phyloP scores from a whole-genome alignment of 2,888 invertebrate genomes.

The Epinotia brunnichana region DNA sequence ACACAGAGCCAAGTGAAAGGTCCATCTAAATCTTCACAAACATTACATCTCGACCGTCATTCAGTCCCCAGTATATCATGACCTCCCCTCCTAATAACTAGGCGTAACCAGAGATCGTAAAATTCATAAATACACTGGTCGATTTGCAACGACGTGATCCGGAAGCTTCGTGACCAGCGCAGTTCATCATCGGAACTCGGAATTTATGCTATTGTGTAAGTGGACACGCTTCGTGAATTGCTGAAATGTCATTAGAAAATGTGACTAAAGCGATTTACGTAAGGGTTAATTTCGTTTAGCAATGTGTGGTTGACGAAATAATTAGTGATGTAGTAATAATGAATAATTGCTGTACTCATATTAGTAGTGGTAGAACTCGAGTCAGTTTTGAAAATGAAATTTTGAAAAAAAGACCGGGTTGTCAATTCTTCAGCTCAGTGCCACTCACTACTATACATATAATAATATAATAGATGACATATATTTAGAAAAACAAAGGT shows the following conservation, averaged over 20 bases:
- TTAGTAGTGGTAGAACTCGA: no score
- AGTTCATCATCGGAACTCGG: neutral
- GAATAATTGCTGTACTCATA: no score
- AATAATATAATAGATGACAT: no score
- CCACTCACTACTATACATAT: no score
- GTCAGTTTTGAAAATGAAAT: no score
- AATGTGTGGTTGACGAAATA: neutral
- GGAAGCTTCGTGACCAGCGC: neutral
- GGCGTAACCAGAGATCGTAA: no score
- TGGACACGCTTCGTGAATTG: constrained; percentile 18
- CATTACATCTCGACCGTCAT: no score
- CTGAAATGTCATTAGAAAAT: neutral
- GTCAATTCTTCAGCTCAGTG: no score
- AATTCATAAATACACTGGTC: neutral
- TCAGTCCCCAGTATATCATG: no score
- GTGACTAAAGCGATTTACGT: neutral
- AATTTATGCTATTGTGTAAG: constrained; percentile 33
- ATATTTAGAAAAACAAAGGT: no score
- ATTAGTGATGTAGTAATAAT: no score
- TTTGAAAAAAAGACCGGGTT: no score
- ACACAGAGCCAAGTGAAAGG: neutral
- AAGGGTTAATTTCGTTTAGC: neutral
- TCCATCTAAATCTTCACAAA: neutral
- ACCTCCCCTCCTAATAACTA: neutral
- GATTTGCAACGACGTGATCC: neutral